Evolutionary conservation across 2,797 vertebrate species (phyloP), one percentile per base, ranked within the genome.

Genomic region (Todus mexicanus): DNA sequence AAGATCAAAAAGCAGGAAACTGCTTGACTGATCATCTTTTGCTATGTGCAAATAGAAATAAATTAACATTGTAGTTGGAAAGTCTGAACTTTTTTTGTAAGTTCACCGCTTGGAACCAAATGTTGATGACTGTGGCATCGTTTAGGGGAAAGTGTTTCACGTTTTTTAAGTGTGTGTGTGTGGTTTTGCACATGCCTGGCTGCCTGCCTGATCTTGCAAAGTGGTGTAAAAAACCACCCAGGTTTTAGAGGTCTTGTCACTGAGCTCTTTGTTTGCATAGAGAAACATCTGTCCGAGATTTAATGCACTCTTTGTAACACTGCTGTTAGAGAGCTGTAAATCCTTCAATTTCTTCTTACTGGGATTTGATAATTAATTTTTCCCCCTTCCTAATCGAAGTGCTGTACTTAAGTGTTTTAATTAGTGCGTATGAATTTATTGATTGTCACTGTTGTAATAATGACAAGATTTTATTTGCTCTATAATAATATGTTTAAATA

Each of bases 251-350:
- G 76, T 78, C 68, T 79, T 72, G 89, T 87, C 85, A 69, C 86
- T 85, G 85, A 95, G 84, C 88, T 63, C 78, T 95, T 92, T 93
- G 93, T 93, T 95, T 89, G 95, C 66, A 33, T 68, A 78, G 87
- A 88, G 92, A 78, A 90, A 96, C 94, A 92, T 97, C 95, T 97
- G 97, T 93, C 93, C 95, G 90, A 87, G 82, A 93, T 95, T 95
- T 95, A 91, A 94, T 63, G 87, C 94, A 94, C 79, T 87, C 93
- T 86, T 96, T 3, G 11, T 70, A 94, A 59, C 66, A 17, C 56
- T 89, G 94, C 78, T 86, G 92, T 93, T 95, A 65, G 89, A 86
- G 88, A 95, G 92, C 72, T 95, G 88, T 95, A 96, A 96, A 95
- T 96, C 90, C 84, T 92, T 79, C 38, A 12, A 18, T 68, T 82